phyloP scores from a whole-genome alignment of 2,888 invertebrate genomes.

The Liopterus haemorrhoidalis region DNA sequence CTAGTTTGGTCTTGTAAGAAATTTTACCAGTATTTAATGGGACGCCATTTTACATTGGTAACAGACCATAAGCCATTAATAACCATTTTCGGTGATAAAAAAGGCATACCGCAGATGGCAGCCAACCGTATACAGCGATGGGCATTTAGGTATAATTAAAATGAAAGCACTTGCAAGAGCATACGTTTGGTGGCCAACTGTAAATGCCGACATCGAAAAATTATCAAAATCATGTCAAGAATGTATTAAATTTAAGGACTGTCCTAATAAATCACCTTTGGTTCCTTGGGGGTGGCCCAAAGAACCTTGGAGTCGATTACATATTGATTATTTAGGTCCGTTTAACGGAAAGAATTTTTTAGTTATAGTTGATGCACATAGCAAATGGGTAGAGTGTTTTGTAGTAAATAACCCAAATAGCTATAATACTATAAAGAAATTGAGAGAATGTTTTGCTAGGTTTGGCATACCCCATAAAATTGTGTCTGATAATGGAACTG shows the following conservation, averaged over 20 bases:
- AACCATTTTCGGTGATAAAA: slow-evolving; percentile 12
- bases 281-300: slow-evolving; percentile 28
- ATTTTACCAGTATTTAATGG: slow-evolving; percentile 7
- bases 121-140: slow-evolving; percentile 25
- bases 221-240: slow-evolving; percentile 12
- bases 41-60: slow-evolving; percentile 2
- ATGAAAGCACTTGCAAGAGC: too few relatives aligned
- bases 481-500: background rate
- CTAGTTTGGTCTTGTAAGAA: slow-evolving; percentile 15
- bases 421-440: background rate
- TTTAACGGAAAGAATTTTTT: slow-evolving; percentile 24
- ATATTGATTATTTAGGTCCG: slow-evolving; percentile 28
- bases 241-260: slow-evolving; percentile 18
- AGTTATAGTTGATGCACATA: slow-evolving; percentile 26
- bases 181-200: slow-evolving; percentile 26
- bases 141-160: too few relatives aligned
- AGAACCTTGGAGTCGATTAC: slow-evolving; percentile 27
- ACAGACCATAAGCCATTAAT: slow-evolving; percentile 15
- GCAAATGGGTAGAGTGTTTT: slow-evolving; percentile 2
- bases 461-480: slow-evolving; percentile 5
- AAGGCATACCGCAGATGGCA: slow-evolving; percentile 3
- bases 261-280: slow-evolving; percentile 15
- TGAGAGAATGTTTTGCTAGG: slow-evolving; percentile 2
- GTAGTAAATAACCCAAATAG: slow-evolving; percentile 3
- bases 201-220: slow-evolving; percentile 19